Percentiles rank a stretch among this genome's conserved stretches.
Conservation (phyloP, 1,140 invertebrate genomes). For the Stegodyphus dumicola region DNA sequence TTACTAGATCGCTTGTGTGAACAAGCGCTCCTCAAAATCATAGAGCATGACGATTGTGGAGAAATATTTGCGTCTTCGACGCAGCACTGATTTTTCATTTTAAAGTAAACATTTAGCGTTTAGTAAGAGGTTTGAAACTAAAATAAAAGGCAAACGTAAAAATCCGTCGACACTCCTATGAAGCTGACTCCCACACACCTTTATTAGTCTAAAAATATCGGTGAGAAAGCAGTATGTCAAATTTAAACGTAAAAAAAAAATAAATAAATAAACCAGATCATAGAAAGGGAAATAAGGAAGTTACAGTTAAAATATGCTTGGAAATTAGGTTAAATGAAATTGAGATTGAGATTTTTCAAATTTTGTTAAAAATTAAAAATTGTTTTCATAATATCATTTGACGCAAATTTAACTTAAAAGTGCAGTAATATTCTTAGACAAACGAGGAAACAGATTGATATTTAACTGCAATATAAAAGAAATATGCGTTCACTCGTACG, state of each 20-base stretch:
- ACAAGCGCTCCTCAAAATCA: slow-evolving; percentile 48
- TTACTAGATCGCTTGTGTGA: slow-evolving; percentile 28
- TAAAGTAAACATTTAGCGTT: background rate
- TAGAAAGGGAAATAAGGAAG: background rate
- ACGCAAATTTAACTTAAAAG: no score
- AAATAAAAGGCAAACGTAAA: slow-evolving; percentile 2
- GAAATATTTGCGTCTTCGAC: background rate
- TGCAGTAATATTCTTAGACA: no score
- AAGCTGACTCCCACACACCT: slow-evolving; percentile 24
- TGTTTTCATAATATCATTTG: background rate
- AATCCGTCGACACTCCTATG: background rate
- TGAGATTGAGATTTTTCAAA: background rate
- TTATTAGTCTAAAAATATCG: slow-evolving; percentile 40
- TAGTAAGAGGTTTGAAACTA: background rate
- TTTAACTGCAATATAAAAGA: no score
- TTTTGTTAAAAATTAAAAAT: background rate
- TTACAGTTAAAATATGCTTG: slow-evolving; percentile 1
- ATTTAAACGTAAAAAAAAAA: slow-evolving; percentile 9
- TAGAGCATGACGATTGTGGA: slow-evolving; percentile 43
- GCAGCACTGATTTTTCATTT: slow-evolving; percentile 35
- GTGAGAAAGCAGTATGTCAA: slow-evolving; percentile 38
- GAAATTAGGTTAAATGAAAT: background rate
- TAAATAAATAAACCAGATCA: slow-evolving; percentile 40
- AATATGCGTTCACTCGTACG: no score
- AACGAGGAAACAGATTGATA: no score